Conservation (phyloP, 2,113 vertebrate genomes). For the Dunckerocampus dactyliophorus region DNA sequence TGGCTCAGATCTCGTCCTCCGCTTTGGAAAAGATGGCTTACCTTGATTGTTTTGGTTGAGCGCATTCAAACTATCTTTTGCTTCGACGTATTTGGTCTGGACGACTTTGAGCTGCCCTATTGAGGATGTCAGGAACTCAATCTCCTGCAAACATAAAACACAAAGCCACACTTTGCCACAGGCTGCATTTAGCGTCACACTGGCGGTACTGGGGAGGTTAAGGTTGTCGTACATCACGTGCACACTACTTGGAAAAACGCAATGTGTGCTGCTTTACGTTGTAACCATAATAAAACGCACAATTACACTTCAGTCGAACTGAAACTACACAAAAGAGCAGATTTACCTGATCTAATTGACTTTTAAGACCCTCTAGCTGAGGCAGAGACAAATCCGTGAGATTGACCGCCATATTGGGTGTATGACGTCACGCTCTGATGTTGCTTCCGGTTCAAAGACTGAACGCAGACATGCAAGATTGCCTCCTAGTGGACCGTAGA, state of each 20-base stretch:
- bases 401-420: conserved; percentile 85
- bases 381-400: conserved; percentile 82
- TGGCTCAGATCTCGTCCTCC: neutral
- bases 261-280: neutral
- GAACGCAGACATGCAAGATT: neutral
- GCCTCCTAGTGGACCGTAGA: conserved; percentile 11
- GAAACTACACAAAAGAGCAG: fast-evolving
- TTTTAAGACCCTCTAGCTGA: conserved; percentile 85
- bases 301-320: too few relatives aligned
- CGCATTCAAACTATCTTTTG: conserved; percentile 86
- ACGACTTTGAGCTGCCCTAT: conserved; percentile 90
- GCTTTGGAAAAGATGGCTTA: conserved; percentile 34
- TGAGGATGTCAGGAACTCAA: conserved; percentile 90
- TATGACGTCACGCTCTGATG: neutral
- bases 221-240: neutral
- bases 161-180: neutral
- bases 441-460: conserved; percentile 51
- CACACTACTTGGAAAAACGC: neutral
- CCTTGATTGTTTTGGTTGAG: conserved; percentile 85
- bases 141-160: conserved; percentile 71
- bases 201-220: too few relatives aligned
- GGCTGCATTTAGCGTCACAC: neutral
- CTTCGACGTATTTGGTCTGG: conserved; percentile 90
- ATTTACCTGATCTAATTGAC: conserved; percentile 83
- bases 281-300: conserved; percentile 15